Conservation (phyloP, 2,113 vertebrate species). For the Fregata magnificens region DNA sequence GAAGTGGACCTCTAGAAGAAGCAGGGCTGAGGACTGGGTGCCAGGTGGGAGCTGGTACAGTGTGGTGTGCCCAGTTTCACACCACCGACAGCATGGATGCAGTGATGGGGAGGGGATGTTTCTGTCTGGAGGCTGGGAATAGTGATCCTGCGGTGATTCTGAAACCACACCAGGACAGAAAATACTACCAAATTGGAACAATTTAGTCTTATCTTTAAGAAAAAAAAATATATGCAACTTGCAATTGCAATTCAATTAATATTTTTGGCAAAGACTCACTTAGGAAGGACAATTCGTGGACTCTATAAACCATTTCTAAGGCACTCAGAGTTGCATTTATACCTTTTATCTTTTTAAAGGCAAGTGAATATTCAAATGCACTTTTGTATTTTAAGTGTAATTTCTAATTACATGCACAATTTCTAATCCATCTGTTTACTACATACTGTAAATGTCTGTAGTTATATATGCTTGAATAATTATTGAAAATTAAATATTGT, state of each 20-base stretch:
- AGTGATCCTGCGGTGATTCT: neutral
- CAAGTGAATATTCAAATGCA: conserved; percentile 70
- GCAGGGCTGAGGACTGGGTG: neutral
- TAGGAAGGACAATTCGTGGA: neutral
- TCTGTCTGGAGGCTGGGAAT: neutral
- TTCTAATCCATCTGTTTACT: conserved; percentile 80
- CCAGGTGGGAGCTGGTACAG: neutral
- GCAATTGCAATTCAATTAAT: neutral
- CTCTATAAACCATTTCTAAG: conserved; percentile 7
- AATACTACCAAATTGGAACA: neutral
- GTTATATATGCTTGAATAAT: conserved; percentile 77
- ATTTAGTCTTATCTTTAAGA: neutral
- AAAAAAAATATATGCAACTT: neutral
- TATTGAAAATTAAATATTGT: conserved; percentile 78
- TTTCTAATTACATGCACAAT: conserved; percentile 81
- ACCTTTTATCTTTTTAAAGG: conserved; percentile 48
- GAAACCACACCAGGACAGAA: neutral
- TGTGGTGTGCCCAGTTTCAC: accelerated
- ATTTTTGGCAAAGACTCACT: neutral
- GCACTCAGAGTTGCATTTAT: conserved; percentile 19
- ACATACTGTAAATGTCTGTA: conserved; percentile 69
- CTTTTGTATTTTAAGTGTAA: conserved; percentile 69
- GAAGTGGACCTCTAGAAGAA: neutral
- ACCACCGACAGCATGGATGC: accelerated
- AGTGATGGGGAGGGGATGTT: neutral